Percentiles rank a stretch among this genome's conserved stretches.
phyloP scores from a whole-genome alignment of 1,140 invertebrate species.

The Drosophila novamexicana region DNA sequence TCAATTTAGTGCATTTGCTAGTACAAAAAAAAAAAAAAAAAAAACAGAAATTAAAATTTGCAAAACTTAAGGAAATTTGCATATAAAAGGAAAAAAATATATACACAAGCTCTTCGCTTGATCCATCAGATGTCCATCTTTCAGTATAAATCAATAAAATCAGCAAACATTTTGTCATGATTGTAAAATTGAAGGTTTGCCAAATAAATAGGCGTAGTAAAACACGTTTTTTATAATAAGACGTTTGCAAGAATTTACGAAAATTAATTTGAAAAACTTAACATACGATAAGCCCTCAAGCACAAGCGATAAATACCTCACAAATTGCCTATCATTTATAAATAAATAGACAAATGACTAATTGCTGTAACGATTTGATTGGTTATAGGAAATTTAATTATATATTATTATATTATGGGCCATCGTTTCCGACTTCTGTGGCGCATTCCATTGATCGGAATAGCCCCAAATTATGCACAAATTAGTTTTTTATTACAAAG shows the following conservation, averaged over 20 bases:
- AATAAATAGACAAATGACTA: not conserved
- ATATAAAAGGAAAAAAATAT: constrained; percentile 9
- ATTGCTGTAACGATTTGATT: not conserved
- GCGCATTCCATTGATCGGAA: not conserved
- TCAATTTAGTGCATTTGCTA: too few relatives aligned
- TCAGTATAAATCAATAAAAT: constrained; percentile 14
- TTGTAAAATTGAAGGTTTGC: constrained; percentile 15
- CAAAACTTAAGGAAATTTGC: constrained; percentile 30
- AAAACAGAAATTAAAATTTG: not conserved
- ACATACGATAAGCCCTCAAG: not conserved
- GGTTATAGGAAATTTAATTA: not conserved
- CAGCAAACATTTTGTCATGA: constrained; percentile 9
- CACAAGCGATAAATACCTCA: not conserved
- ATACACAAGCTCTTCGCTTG: not conserved
- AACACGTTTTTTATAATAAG: constrained; percentile 3
- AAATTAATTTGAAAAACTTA: constrained; percentile 8
- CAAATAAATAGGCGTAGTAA: not conserved
- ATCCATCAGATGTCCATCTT: constrained; percentile 31
- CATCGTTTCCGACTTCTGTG: not conserved
- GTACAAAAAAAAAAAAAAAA: not conserved
- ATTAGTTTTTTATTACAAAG: constrained; percentile 1
- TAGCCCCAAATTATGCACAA: not conserved
- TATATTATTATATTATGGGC: not conserved
- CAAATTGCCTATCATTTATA: constrained; percentile 28
- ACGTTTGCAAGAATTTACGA: constrained; percentile 42